Evolutionary conservation across 2,888 invertebrate species (phyloP).

Genomic region (Alsophila aescularia): DNA sequence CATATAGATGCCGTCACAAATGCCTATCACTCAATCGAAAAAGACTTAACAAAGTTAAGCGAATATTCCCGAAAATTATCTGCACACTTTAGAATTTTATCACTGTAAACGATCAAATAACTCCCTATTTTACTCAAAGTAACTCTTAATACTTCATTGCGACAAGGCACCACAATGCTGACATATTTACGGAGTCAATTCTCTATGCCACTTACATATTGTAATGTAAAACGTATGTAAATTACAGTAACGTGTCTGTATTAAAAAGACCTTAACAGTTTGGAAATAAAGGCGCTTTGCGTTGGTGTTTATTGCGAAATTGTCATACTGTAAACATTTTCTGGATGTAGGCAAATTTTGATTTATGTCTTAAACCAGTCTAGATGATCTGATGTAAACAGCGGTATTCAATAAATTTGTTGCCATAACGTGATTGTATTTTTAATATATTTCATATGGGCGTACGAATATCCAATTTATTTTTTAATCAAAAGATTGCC

Average conservation of each 20-base stretch:
- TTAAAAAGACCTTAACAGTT: not conserved
- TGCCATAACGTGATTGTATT: constrained; percentile 4
- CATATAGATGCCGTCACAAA: not conserved
- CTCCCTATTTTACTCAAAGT: not conserved
- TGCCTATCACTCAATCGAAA: constrained; percentile 7
- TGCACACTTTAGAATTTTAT: not conserved
- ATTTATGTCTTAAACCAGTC: constrained; percentile 11
- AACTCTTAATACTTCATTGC: not conserved
- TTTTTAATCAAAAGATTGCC: not conserved
- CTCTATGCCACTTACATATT: constrained; percentile 11
- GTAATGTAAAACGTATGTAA: constrained; percentile 26
- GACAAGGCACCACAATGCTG: not conserved
- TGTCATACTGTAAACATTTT: constrained; percentile 9
- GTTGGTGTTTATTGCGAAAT: not conserved
- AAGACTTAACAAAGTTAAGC: constrained; percentile 9
- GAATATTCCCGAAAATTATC: constrained; percentile 9
- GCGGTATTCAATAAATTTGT: not conserved
- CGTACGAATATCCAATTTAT: not conserved
- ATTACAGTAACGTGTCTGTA: constrained; percentile 3
- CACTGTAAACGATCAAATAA: not conserved
- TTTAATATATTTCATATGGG: not conserved
- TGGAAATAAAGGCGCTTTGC: constrained; percentile 3
- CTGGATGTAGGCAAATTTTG: constrained; percentile 11
- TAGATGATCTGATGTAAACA: constrained; percentile 10
- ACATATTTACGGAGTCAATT: constrained; percentile 1